Percentiles rank a stretch among this genome's conserved stretches.
Conservation (phyloP, 2,888 invertebrate species). For the Brenthis hecate region DNA sequence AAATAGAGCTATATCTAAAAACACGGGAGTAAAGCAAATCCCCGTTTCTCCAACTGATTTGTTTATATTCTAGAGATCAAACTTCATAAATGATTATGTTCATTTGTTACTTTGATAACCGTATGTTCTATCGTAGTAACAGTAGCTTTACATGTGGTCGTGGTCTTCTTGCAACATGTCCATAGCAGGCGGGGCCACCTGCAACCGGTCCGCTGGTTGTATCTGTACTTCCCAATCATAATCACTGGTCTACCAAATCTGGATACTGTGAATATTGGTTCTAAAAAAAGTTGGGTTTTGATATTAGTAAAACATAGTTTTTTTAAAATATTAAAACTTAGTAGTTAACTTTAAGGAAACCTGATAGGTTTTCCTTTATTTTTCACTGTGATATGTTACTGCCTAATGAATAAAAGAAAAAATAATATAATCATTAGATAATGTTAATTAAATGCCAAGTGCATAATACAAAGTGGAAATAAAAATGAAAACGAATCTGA, state of each 20-base stretch:
- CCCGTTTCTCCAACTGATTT: background rate
- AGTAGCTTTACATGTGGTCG: slow-evolving; percentile 44
- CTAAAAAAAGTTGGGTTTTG: slow-evolving; percentile 13
- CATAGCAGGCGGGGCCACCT: slow-evolving; percentile 47
- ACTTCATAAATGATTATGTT: slow-evolving; percentile 38
- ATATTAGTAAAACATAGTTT: background rate
- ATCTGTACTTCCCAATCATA: slow-evolving; percentile 52
- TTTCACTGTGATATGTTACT: too few relatives aligned
- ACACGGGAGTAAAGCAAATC: too few relatives aligned
- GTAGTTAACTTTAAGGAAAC: too few relatives aligned
- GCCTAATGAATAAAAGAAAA: too few relatives aligned
- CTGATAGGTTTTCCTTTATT: too few relatives aligned
- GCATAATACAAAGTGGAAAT: too few relatives aligned
- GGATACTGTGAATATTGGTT: slow-evolving; percentile 33
- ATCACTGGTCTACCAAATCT: slow-evolving; percentile 42
- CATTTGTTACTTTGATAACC: slow-evolving; percentile 36
- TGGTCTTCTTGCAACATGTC: slow-evolving; percentile 46
- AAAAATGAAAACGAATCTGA: background rate
- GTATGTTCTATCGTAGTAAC: slow-evolving; percentile 42
- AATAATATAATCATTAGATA: too few relatives aligned
- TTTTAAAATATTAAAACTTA: background rate
- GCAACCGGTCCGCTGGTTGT: slow-evolving; percentile 41
- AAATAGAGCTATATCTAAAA: too few relatives aligned
- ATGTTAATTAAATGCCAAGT: too few relatives aligned
- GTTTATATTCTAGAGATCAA: background rate